Evolutionary conservation across 2,113 vertebrate species (phyloP).

Genomic region (Psilopogon haemacephalus): DNA sequence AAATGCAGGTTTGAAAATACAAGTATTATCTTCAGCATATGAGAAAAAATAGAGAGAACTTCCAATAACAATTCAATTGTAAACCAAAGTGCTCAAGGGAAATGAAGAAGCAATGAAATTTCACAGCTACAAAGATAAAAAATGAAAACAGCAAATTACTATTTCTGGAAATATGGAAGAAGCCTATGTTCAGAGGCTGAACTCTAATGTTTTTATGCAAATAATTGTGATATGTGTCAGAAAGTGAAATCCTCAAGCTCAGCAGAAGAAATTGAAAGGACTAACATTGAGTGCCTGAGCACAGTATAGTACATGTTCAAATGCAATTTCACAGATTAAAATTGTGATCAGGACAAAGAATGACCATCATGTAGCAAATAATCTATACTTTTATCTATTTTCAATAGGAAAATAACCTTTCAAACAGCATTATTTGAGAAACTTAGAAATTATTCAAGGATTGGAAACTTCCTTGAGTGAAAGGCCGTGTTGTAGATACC

Average conservation of each 20-base stretch:
- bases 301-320: not conserved
- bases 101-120: not conserved
- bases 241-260: not conserved
- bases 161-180: not conserved
- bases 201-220: not conserved
- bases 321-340: not conserved
- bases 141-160: not conserved
- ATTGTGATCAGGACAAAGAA: not conserved
- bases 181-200: not conserved
- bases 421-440: not conserved
- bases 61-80: fast-evolving
- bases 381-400: not conserved
- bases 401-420: not conserved
- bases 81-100: not conserved
- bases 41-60: not conserved
- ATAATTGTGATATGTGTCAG: not conserved
- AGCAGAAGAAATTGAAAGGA: not conserved
- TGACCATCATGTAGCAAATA: not conserved
- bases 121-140: not conserved
- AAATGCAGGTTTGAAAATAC: not conserved
- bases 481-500: not conserved
- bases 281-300: not conserved
- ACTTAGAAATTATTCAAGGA: not conserved
- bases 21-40: not conserved
- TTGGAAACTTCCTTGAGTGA: not conserved